Percentiles rank a stretch among this genome's conserved stretches.
phyloP scores from a whole-genome alignment of 2,113 vertebrate genomes.

The Centropristis striata region DNA sequence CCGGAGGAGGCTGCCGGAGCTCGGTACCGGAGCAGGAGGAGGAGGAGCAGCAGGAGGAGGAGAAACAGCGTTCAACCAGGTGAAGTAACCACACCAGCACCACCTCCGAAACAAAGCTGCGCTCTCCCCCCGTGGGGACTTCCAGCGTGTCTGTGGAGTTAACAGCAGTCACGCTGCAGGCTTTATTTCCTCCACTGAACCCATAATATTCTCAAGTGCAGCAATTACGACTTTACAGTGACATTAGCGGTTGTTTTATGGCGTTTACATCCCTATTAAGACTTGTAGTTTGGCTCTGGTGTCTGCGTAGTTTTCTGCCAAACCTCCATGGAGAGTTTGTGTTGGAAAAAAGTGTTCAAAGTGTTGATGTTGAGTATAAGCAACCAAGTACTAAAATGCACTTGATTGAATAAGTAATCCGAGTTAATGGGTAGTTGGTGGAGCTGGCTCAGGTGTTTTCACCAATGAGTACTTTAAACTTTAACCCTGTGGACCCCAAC shows the following conservation, averaged over 20 bases:
- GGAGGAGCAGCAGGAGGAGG: constrained; percentile 41
- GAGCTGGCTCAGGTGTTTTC: not conserved
- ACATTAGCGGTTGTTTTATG: not conserved
- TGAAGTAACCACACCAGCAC: constrained; percentile 27
- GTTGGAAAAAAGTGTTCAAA: not conserved
- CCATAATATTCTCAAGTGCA: not conserved
- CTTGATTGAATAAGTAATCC: no score
- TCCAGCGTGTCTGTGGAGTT: constrained; percentile 12
- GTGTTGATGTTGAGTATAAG: not conserved
- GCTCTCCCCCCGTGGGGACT: not conserved
- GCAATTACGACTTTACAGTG: not conserved
- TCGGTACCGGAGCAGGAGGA: constrained; percentile 46
- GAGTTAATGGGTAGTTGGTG: not conserved
- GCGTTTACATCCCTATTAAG: not conserved
- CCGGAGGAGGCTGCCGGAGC: constrained; percentile 78
- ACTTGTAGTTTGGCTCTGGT: not conserved
- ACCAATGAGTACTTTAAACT: no score
- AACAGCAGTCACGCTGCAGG: not conserved
- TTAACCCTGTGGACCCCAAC: not conserved
- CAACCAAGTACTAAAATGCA: not conserved
- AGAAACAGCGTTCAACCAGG: constrained; percentile 63
- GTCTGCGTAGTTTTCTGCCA: not conserved
- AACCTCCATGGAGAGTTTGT: not conserved
- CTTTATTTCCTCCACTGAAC: not conserved
- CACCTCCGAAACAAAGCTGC: not conserved